Base-by-base conservation (phyloP, 2,113 vertebrate species). In the Heloderma charlesbogerti region DNA sequence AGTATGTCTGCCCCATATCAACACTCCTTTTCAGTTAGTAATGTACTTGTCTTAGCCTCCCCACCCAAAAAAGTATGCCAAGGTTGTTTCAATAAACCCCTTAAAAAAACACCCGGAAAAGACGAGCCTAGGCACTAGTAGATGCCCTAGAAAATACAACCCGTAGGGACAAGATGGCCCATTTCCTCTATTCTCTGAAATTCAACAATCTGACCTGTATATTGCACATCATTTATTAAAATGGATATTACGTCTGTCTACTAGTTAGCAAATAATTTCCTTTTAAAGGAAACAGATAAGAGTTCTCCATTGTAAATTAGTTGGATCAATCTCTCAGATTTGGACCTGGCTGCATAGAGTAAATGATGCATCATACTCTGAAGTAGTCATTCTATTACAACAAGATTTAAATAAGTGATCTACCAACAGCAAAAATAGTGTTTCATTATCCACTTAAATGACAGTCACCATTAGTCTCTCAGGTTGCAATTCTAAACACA, bases 131-230 rank as follows among this genome's bases (percentile, higher is more conserved):
- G 66, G 90, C 88, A 90, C 89, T 43, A 93, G 92, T 89, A 87
- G 92, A 95, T 96, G 97, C 93, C 97, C 97, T 97, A 98, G 98
- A 98, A 98, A 95, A 97, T 94, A 79, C 86, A 94, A 95, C 94
- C 97, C 96, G 93, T 87, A 93, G 96, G 97, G 97, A 97, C 96
- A 94, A 88, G 87, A 85, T 96, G 97, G 94, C 97, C 97, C 97
- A 97, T 92, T 98, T 98, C 97, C 92, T 86, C 82, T 89, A 45
- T 87, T 37, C 94, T 93, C 93, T 92, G 88, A 95, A 97, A 92
- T 92, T 93, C 93, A 13, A 8, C 57, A 57, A 91, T 92, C 91
- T 94, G 96, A 94, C 95, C 94, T 92, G 89, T 87, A 80, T 78
- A 90, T 93, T 81, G 89, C 88, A 93, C 43, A 93, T 89, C 63